Evolutionary conservation across 2,888 invertebrate species (phyloP), one percentile per base, ranked within the genome.

Genomic region (Stegana nigrithorax): DNA sequence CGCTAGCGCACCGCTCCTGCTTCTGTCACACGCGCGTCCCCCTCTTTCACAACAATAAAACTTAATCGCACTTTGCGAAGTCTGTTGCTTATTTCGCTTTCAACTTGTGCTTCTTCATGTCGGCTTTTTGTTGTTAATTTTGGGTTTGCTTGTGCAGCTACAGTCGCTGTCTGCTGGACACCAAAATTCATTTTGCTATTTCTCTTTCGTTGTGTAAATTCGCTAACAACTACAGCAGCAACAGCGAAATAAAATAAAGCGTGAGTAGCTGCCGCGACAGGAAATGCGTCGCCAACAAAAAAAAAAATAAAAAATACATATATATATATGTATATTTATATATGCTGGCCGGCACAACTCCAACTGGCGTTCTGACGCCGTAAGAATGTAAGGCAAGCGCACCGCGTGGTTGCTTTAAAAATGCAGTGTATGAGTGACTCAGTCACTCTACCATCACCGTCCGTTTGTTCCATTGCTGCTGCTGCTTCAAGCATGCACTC

Each of bases 401-500:
- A 8, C n/a, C 14, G 32, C 36, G 17, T 36, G 36, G 10, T 5
- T 23, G 56, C n/a, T n/a, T n/a, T n/a, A n/a, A n/a, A n/a, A n/a
- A n/a, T n/a, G 10, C 23, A 10, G 1, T 21, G 14, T 27, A 23
- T 25, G 25, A 50, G 50, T 50, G 50, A 50, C 53, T 55, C 53
- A 55, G 23, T 27, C 7, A 26, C 27, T 10, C 14, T 12, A 26
- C 5, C 50, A 50, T 4, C n/a, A n/a, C 29, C 8, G 19, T 29
- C 29, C 32, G 6, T 21, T 21, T 4, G n/a, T 6, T 36, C 53
- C n/a, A 14, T 45, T 21, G 45, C 45, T 6, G n/a, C 55, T 63
- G 50, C 62, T 64, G n/a, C n/a, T n/a, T n/a, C 59, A 55, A 19
- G 58, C 50, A 47, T 27, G 27, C 51, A 51, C 42, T 39, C 51